A percentile compares a stretch with the other conserved stretches of the same genome.
Evolutionary conservation across 1,140 invertebrate genomes (phyloP).

Genomic region (Bombus haemorrhoidalis): DNA sequence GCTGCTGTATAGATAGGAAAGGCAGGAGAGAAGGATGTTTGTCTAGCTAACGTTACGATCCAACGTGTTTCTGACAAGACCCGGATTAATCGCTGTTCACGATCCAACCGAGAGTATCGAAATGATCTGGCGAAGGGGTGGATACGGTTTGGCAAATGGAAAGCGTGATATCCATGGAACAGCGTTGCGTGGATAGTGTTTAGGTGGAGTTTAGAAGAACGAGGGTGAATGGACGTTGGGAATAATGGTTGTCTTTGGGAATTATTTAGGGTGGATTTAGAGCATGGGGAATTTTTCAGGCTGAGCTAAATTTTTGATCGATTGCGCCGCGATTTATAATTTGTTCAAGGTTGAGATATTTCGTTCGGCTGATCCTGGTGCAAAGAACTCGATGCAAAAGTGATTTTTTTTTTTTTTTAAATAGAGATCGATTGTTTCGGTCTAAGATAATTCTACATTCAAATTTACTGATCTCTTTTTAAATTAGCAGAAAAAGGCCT

Average conservation of each 20-base stretch:
- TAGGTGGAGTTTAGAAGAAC: not conserved
- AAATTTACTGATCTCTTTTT: not conserved
- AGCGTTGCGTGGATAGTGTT: not conserved
- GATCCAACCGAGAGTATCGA: not conserved
- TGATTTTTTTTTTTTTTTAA: too few relatives aligned
- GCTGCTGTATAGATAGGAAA: not conserved
- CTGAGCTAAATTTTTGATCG: not conserved
- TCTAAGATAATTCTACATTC: not conserved
- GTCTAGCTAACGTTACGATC: conserved; percentile 58
- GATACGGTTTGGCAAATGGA: conserved; percentile 13
- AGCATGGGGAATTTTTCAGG: not conserved
- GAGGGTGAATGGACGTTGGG: not conserved
- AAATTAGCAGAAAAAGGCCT: not conserved
- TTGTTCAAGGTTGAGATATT: not conserved
- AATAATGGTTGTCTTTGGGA: not conserved
- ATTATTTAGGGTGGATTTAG: not conserved
- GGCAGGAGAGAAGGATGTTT: conserved; percentile 57
- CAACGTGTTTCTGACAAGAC: conserved; percentile 77
- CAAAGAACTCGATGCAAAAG: too few relatives aligned
- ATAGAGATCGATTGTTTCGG: too few relatives aligned
- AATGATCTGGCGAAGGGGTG: conserved; percentile 8
- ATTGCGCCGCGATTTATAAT: not conserved
- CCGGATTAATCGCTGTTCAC: conserved; percentile 68
- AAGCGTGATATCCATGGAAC: not conserved
- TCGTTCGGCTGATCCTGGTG: too few relatives aligned